Percentiles rank a stretch among this genome's conserved stretches.
Evolutionary conservation across 2,797 vertebrate species (phyloP).

Genomic region (Discoglossus pictus): DNA sequence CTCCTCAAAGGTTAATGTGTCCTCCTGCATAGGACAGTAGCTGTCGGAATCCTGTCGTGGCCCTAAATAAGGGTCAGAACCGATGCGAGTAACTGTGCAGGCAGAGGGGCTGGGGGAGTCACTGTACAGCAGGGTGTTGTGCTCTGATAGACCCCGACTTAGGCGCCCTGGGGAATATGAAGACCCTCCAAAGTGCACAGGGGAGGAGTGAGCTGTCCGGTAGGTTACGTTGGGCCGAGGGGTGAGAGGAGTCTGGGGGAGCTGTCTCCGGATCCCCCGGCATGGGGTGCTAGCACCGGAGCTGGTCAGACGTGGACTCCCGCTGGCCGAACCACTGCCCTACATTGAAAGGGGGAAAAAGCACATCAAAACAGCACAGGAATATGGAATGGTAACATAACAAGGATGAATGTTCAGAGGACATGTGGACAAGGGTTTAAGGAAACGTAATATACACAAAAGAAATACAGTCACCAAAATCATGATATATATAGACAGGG

Average conservation of each 20-base stretch:
- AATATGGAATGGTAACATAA: constrained; percentile 51
- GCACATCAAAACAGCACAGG: constrained; percentile 78
- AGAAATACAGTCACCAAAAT: background rate
- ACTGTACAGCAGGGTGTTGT: constrained; percentile 80
- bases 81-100: constrained; percentile 76
- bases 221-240: constrained; percentile 89
- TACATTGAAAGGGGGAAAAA: constrained; percentile 87
- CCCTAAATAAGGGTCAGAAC: constrained; percentile 86
- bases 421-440: constrained; percentile 56
- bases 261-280: constrained; percentile 88
- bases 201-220: constrained; percentile 93
- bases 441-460: constrained; percentile 51
- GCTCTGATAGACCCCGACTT: constrained; percentile 89
- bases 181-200: constrained; percentile 79
- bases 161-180: constrained; percentile 81
- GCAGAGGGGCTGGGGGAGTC: constrained; percentile 71
- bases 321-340: constrained; percentile 91
- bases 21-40: constrained; percentile 70
- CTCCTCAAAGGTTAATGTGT: constrained; percentile 85
- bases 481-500: constrained; percentile 46
- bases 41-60: constrained; percentile 66
- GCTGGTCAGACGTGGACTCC: constrained; percentile 82
- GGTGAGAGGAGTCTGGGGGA: constrained; percentile 90
- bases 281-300: constrained; percentile 88
- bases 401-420: constrained; percentile 64